These are phyloP conservation scores for Oncorhynchus gorbuscha DNA, from an alignment of 2,113 vertebrate genomes.

Conservation along the genomic window DNA sequence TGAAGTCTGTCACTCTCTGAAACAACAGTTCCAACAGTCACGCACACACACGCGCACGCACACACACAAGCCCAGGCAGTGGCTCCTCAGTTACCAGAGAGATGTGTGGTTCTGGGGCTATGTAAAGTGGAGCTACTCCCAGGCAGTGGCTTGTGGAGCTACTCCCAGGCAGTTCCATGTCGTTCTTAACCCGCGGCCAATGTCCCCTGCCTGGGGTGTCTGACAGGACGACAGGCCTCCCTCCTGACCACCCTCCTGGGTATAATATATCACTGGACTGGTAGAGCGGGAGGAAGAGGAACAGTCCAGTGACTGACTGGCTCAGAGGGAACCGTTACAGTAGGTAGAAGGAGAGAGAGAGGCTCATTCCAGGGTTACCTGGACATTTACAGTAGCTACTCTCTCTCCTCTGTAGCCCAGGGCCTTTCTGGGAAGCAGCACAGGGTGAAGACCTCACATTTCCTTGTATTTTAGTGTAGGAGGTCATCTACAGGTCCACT, in stretches of 20 bases:
- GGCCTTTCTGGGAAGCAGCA: no score
- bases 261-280: conserved; percentile 36
- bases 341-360: conserved; percentile 17
- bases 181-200: conserved; percentile 47
- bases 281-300: conserved; percentile 35
- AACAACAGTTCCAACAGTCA: no score
- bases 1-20: no score
- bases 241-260: no score
- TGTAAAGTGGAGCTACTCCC: no score
- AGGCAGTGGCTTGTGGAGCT: no score
- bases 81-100: conserved; percentile 59
- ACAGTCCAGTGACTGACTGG: conserved; percentile 30
- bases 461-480: not conserved
- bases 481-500: not conserved
- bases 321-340: no score
- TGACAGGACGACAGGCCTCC: conserved; percentile 27
- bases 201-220: conserved; percentile 22
- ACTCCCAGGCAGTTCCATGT: no score
- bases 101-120: no score
- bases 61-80: not conserved
- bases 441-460: not conserved
- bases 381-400: no score
- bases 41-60: no score
- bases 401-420: no score
- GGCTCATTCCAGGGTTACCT: conserved; percentile 39